A percentile compares a stretch with the other conserved stretches of the same genome.
These are phyloP conservation scores for Hylomyscus alleni DNA, from an alignment of 2,797 vertebrate genomes.

Conservation along the genomic window DNA sequence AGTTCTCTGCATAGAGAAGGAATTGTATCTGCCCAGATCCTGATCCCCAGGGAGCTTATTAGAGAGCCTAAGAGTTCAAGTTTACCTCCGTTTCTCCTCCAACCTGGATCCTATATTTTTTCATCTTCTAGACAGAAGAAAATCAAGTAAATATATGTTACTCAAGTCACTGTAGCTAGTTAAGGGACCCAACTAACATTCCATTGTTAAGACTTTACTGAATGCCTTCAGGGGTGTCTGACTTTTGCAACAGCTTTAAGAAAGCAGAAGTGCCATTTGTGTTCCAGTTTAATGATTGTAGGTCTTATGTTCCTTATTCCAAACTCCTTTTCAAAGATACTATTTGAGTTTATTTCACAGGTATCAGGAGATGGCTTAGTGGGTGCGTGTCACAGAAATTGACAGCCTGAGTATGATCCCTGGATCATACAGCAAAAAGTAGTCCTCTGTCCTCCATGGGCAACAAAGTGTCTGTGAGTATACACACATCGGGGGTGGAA, in stretches of 20 bases:
- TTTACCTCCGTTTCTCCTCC: background rate
- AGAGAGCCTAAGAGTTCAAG: background rate
- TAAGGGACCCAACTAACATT: background rate
- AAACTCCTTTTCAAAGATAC: background rate
- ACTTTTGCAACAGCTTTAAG: background rate
- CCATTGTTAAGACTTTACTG: background rate
- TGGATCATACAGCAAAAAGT: background rate
- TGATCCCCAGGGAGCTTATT: background rate
- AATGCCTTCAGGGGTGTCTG: background rate
- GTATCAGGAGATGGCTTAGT: background rate
- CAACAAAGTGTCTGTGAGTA: background rate
- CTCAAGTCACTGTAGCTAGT: background rate
- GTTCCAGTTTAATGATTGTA: background rate
- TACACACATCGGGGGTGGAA: too few relatives aligned
- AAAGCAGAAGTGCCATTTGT: background rate
- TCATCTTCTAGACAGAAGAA: background rate
- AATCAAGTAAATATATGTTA: conserved; percentile 24
- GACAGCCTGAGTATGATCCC: background rate
- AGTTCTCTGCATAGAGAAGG: background rate
- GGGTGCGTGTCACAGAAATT: background rate
- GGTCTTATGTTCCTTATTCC: background rate
- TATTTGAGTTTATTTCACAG: background rate
- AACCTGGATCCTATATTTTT: background rate
- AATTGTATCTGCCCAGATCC: background rate
- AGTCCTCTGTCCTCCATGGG: background rate